Evolutionary conservation across 2,888 invertebrate genomes (phyloP), one percentile per base, ranked within the genome.

Genomic region (Lacanobia oleracea): DNA sequence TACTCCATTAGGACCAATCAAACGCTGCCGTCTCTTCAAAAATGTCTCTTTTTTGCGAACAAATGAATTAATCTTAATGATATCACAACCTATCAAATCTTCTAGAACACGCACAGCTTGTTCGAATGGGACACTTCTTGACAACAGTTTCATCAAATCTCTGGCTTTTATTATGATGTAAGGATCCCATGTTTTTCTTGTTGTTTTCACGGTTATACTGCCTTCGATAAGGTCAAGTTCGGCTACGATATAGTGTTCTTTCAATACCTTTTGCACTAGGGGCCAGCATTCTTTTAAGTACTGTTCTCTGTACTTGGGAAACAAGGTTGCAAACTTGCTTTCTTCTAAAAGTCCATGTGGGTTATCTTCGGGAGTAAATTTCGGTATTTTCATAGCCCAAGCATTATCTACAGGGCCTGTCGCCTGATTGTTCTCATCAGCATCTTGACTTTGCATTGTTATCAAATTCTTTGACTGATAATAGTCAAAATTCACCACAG

Each of bases 141-240:
- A 98, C 87, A 99, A 94, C 3, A 99, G 95, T 92, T 99, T 99
- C 87, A 99, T 98, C 96, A 99, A 97, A 92, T 99, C 99, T 77
- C 99, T 97, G 0, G 99, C 99, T 95, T 99, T 99, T 43, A 99
- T 97, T 59, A 99, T 98, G 67, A 99, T 98, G 86, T 98, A 99
- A 0, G 99, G 99, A 96, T 99, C 99, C 99, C 99, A 99, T 1
- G 99, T 99, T 96, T 99, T 99, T 67, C 98, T 96, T 0, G 99
- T 99, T 0, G 99, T 99, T 92, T 97, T 97, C 0, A 99, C 99
- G 0, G 98, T 97, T 98, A 99, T 98, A 87, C 98, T 99, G 56
- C 99, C 97, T 96, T 99, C 99, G 8, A 99, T 97, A 3, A 99
- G 96, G 94, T 99, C 99, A 79, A 99, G 94, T 88, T 99, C 99